Evolutionary conservation across 2,113 vertebrate genomes (phyloP).

Genomic region (Nestor notabilis): DNA sequence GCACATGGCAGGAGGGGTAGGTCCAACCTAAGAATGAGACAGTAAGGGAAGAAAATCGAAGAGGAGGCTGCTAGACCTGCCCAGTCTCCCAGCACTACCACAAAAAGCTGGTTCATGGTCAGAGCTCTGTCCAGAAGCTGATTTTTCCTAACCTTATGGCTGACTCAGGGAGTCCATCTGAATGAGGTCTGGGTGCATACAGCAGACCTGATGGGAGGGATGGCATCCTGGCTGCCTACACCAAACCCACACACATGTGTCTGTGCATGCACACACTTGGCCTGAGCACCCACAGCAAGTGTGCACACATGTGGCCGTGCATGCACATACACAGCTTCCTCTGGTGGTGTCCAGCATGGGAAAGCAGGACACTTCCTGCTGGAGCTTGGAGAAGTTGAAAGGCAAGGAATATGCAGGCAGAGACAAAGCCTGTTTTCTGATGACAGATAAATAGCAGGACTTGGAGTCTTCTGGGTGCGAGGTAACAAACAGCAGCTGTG

Average conservation of each 20-base stretch:
- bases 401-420: not conserved
- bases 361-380: not conserved
- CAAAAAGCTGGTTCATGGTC: not conserved
- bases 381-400: not conserved
- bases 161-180: accelerated
- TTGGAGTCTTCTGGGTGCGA: not conserved
- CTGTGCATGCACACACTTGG: not conserved
- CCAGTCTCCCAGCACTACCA: not conserved
- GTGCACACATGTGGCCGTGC: accelerated
- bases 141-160: not conserved
- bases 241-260: not conserved
- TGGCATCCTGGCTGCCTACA: not conserved
- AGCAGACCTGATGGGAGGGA: not conserved
- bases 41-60: not conserved
- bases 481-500: not conserved
- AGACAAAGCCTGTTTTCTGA: not conserved
- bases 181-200: not conserved
- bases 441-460: not conserved
- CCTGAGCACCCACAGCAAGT: not conserved
- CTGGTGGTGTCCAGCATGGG: not conserved
- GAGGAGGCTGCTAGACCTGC: not conserved
- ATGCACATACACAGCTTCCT: not conserved
- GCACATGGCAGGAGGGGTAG: accelerated
- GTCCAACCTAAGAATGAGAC: not conserved
- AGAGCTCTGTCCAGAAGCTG: not conserved